A percentile compares a stretch with the other conserved stretches of the same genome.
phyloP scores from a whole-genome alignment of 1,140 invertebrate genomes.

The Alviniconcha marisindica region DNA sequence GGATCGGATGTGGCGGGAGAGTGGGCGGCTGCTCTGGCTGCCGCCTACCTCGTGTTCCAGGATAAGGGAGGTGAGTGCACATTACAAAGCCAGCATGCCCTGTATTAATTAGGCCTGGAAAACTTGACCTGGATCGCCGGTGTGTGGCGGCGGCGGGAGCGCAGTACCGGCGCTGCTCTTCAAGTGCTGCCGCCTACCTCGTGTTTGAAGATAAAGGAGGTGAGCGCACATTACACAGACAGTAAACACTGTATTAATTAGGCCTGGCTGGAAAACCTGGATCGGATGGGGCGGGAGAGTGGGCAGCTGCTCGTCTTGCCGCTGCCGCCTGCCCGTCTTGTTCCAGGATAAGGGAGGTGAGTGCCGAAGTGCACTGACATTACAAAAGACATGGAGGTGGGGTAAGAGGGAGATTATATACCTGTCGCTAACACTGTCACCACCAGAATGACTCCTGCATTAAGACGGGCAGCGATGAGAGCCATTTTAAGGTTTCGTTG shows the following conservation, averaged over 20 bases:
- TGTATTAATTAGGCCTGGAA: slow-evolving; percentile 78
- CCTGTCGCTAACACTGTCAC: no score
- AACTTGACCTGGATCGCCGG: slow-evolving; percentile 80
- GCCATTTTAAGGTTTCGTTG: no score
- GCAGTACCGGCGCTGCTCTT: slow-evolving; percentile 80
- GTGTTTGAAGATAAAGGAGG: slow-evolving; percentile 75
- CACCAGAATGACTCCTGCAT: no score
- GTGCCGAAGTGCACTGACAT: no score
- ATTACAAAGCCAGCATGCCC: no score
- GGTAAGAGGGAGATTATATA: no score
- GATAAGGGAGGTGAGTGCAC: slow-evolving; percentile 44
- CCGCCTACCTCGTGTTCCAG: slow-evolving; percentile 78
- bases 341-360: slow-evolving; percentile 71
- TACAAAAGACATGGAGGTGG: no score
- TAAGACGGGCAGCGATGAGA: no score
- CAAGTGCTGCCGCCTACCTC: slow-evolving; percentile 77
- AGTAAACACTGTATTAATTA: no score
- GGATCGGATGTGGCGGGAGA: slow-evolving; percentile 82
- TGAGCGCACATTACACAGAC: no score
- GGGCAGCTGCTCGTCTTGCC: slow-evolving; percentile 80
- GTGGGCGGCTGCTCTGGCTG: slow-evolving; percentile 80
- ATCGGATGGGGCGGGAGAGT: slow-evolving; percentile 81
- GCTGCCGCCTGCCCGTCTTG: slow-evolving; percentile 78
- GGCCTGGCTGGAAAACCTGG: slow-evolving; percentile 77
- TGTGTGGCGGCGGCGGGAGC: slow-evolving; percentile 81